These are phyloP conservation scores for Hafferia zeledoni DNA, from an alignment of 2,797 vertebrate genomes.

Conservation along the genomic window DNA sequence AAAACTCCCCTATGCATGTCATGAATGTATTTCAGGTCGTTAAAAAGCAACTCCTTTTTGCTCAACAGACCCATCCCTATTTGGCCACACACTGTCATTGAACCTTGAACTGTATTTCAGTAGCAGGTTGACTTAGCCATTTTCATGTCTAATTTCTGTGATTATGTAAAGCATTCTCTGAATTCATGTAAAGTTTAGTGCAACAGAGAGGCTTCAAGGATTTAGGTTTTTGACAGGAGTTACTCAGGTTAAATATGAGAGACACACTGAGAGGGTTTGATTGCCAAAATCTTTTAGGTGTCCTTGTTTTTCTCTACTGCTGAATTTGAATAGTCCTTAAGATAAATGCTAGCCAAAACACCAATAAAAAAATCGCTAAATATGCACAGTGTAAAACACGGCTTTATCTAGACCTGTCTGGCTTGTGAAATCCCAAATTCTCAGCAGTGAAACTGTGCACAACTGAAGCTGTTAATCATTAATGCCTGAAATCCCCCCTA, in stretches of 20 bases:
- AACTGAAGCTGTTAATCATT: conserved; percentile 50
- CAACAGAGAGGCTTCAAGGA: conserved; percentile 22
- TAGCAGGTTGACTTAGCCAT: not conserved
- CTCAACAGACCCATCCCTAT: not conserved
- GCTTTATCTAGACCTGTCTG: conserved; percentile 45
- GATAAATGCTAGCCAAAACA: not conserved
- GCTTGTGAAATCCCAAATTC: conserved; percentile 34
- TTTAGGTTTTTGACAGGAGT: conserved; percentile 13
- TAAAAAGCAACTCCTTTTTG: not conserved
- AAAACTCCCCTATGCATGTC: not conserved
- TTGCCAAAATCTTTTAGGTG: conserved; percentile 1
- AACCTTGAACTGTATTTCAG: not conserved
- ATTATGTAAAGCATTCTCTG: not conserved
- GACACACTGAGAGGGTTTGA: not conserved
- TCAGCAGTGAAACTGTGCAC: conserved; percentile 8
- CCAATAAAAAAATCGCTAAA: conserved; percentile 55
- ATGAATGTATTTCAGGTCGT: not conserved
- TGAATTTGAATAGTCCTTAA: conserved; percentile 9
- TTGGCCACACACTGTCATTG: not conserved
- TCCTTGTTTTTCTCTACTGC: not conserved
- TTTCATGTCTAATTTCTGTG: not conserved
- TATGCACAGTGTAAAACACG: not conserved
- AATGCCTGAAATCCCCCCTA: conserved; percentile 12
- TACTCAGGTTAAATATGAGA: conserved; percentile 14
- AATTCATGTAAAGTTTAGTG: conserved; percentile 4